phyloP scores from a whole-genome alignment of 2,113 vertebrate genomes.

The Odocoileus hemionus region DNA sequence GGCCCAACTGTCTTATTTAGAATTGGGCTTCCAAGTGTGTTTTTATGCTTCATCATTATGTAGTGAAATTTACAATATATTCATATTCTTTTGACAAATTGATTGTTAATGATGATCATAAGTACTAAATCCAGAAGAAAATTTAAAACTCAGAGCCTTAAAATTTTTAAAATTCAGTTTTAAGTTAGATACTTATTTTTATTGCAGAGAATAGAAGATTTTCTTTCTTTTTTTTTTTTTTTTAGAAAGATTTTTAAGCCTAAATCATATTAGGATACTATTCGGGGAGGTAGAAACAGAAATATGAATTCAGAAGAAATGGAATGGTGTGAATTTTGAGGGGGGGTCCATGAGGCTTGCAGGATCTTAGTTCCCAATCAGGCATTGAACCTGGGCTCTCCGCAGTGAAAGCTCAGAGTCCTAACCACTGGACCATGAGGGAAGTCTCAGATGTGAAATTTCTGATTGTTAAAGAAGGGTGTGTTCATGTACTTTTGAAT shows the following conservation, averaged over 20 bases:
- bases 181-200: neutral
- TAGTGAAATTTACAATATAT: neutral
- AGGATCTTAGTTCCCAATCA: neutral
- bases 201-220: neutral
- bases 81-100: neutral
- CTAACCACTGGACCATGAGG: accelerated
- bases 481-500: neutral
- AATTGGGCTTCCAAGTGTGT: neutral
- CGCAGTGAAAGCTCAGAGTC: neutral
- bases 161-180: neutral
- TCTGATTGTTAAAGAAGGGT: neutral
- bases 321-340: neutral
- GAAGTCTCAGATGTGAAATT: neutral
- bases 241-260: neutral
- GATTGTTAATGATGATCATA: neutral
- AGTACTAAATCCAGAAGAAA: neutral
- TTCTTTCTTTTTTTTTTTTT: neutral
- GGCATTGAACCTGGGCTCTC: neutral
- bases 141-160: neutral
- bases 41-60: neutral
- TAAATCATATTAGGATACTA: neutral
- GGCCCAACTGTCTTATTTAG: neutral
- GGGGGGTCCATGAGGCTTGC: neutral
- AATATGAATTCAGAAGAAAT: neutral
- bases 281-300: neutral